phyloP scores from a whole-genome alignment of 1,140 invertebrate species.

The Hyles euphorbiae region DNA sequence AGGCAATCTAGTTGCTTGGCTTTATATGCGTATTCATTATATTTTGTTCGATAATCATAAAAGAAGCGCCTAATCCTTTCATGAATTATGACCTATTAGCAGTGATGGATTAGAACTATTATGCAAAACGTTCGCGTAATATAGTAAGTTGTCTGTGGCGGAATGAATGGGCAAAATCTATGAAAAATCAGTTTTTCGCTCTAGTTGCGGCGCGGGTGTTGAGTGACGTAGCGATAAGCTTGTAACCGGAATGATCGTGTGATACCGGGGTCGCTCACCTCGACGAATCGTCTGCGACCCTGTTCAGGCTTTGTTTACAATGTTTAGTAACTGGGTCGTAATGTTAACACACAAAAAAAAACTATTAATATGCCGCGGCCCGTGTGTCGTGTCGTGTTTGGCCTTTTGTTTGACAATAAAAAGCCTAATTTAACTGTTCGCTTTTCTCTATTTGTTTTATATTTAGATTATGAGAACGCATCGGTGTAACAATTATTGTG shows the following conservation, averaged over 20 bases:
- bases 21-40: too few relatives aligned
- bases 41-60: too few relatives aligned
- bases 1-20: too few relatives aligned
- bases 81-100: too few relatives aligned
- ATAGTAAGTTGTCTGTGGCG: not conserved
- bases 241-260: constrained; percentile 52
- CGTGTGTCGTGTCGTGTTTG: constrained; percentile 8
- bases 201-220: constrained; percentile 27
- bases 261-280: constrained; percentile 60
- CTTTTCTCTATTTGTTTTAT: too few relatives aligned
- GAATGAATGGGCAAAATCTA: constrained; percentile 5
- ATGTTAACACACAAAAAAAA: constrained; percentile 16
- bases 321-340: constrained; percentile 39
- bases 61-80: too few relatives aligned
- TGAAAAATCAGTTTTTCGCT: constrained; percentile 42
- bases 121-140: too few relatives aligned
- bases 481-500: too few relatives aligned
- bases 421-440: too few relatives aligned
- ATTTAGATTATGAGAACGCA: too few relatives aligned
- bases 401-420: constrained; percentile 17
- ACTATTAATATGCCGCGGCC: constrained; percentile 10
- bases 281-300: constrained; percentile 53
- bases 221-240: constrained; percentile 37
- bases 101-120: too few relatives aligned
- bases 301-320: constrained; percentile 42